phyloP scores from a whole-genome alignment of 1,140 invertebrate genomes.

The Frieseomelitta varia region DNA sequence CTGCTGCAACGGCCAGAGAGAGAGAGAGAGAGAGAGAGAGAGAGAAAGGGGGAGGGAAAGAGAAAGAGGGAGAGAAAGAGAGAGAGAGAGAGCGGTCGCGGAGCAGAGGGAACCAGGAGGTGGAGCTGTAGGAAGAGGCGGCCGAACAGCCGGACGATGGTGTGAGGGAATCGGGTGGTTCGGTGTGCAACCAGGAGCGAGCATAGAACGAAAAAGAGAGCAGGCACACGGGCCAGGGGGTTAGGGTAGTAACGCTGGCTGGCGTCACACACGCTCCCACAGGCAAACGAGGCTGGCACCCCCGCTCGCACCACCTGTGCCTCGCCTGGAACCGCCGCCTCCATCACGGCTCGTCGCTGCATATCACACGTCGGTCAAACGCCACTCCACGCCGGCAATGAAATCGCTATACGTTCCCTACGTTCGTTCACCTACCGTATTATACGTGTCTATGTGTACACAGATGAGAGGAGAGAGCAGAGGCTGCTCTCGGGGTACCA shows the following conservation, averaged over 20 bases:
- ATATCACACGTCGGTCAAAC: slow-evolving; percentile 78
- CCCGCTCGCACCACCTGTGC: slow-evolving; percentile 47
- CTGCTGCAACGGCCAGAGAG: slow-evolving; percentile 64
- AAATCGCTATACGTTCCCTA: slow-evolving; percentile 69
- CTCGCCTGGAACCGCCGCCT: slow-evolving; percentile 54
- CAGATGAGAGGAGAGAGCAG: slow-evolving; percentile 4
- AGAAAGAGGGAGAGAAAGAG: not conserved
- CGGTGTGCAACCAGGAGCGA: slow-evolving; percentile 7
- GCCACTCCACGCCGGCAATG: slow-evolving; percentile 72
- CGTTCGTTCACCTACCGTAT: slow-evolving; percentile 52
- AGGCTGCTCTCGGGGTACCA: not conserved
- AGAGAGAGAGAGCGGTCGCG: slow-evolving; percentile 18
- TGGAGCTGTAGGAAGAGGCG: slow-evolving; percentile 47
- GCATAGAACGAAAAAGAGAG: slow-evolving; percentile 67
- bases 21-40: not conserved
- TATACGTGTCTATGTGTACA: slow-evolving; percentile 31
- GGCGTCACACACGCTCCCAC: slow-evolving; percentile 59
- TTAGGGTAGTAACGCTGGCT: slow-evolving; percentile 60
- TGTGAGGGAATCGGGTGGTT: slow-evolving; percentile 41
- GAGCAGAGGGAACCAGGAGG: slow-evolving; percentile 38
- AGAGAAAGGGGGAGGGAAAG: slow-evolving; percentile 12
- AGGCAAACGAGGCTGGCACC: slow-evolving; percentile 27
- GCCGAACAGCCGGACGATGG: slow-evolving; percentile 35
- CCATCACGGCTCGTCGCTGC: slow-evolving; percentile 68
- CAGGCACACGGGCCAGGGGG: slow-evolving; percentile 43